Base-by-base conservation (phyloP, 2,113 vertebrate genomes). In the Chrysochloris asiatica region DNA sequence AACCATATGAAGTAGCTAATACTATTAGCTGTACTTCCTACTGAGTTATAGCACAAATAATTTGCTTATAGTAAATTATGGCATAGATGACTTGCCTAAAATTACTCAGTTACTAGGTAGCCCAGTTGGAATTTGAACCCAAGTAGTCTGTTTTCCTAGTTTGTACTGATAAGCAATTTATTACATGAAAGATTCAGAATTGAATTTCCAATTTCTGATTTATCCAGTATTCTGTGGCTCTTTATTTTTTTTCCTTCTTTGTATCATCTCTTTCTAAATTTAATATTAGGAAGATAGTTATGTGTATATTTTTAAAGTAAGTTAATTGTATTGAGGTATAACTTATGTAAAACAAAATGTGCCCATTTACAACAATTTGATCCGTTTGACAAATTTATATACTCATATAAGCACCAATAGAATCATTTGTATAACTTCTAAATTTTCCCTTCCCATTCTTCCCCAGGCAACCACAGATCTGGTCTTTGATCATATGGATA, bases 291-390 rank as follows among this genome's bases (percentile, higher is more conserved):
- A n/a, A n/a, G n/a, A n/a, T n/a, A n/a, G n/a, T 59, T 10, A 59
- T 21, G 56, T 59, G 21, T 59, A 56, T 38, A 75, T 54, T 73
- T 92, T 90, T 36, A 78, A 93, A 88, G 50, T 50, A 93, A 88
- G 50, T 50, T 17, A 78, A 50, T 48, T 67, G 63, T 56, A 41
- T 50, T 91, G 28, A 83, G 41, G 17, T 65, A 36, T 21, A 56
- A 43, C 63, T 76, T 88, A 43, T 63, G 48, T 8, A 33, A 88
- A 80, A 71, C 17, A 28, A 88, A 78, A 54, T 47, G 2, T 67
- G 38, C 33, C 22, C n/a, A 47, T 84, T 88, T 88, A 38, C 84
- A 73, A n/a, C 4, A n/a, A 4, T 83, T 73, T 65, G 54, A 73
- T 72, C 73, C n/a, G 65, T 47, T 73, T 88, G 38, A 79, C 38